Conservation (phyloP, 2,113 vertebrate genomes). For the Coreoperca whiteheadi region DNA sequence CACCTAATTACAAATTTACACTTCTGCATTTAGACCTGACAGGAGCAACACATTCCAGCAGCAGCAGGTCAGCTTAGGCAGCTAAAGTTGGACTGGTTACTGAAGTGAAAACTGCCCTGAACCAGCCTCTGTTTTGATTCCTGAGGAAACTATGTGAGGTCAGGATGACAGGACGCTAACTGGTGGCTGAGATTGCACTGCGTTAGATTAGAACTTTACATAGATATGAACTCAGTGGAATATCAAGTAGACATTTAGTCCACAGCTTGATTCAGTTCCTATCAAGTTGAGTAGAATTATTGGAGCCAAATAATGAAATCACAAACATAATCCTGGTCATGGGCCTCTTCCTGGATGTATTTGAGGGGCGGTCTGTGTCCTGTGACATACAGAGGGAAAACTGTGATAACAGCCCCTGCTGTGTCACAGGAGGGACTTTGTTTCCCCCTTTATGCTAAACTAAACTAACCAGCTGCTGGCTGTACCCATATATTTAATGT, state of each 20-base stretch:
- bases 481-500: not conserved
- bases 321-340: not conserved
- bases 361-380: not conserved
- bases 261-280: slow-evolving; percentile 1
- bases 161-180: slow-evolving; percentile 35
- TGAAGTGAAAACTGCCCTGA: slow-evolving; percentile 63
- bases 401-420: slow-evolving; percentile 44
- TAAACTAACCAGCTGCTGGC: not conserved
- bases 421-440: slow-evolving; percentile 35
- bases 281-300: not conserved
- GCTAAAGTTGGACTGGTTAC: slow-evolving; percentile 51
- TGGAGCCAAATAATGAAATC: not conserved
- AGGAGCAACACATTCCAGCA: slow-evolving; percentile 55
- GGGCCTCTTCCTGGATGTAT: not conserved
- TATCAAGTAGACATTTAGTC: not conserved
- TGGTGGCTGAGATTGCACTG: not conserved
- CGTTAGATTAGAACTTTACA: not conserved
- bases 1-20: not conserved
- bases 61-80: slow-evolving; percentile 34
- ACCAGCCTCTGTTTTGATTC: slow-evolving; percentile 71
- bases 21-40: slow-evolving; percentile 9
- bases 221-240: not conserved
- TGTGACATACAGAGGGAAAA: slow-evolving; percentile 21
- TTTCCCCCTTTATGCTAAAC: not conserved
- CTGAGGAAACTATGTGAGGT: slow-evolving; percentile 66